Conservation (phyloP, 2,888 invertebrate genomes). For the Dryomyza anilis region DNA sequence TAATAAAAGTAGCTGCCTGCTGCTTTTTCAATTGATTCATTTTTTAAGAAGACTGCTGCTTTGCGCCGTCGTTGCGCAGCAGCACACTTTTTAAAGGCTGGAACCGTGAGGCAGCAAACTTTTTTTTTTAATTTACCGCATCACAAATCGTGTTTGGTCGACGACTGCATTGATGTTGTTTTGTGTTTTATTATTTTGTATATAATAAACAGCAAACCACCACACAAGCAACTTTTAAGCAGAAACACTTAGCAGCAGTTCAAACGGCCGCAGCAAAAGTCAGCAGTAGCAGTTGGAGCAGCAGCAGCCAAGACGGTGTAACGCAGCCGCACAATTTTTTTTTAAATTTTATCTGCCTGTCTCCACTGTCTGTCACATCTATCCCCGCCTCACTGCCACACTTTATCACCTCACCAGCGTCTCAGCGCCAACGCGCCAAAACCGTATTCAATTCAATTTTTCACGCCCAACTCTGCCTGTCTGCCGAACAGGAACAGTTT, state of each 20-base stretch:
- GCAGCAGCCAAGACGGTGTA: conserved; percentile 34
- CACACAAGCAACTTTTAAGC: background rate
- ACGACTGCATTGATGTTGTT: too few relatives aligned
- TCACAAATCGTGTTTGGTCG: too few relatives aligned
- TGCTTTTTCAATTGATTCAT: too few relatives aligned
- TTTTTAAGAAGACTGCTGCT: too few relatives aligned
- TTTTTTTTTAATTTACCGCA: too few relatives aligned
- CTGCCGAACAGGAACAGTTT: conserved; percentile 42
- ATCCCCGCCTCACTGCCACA: conserved; percentile 29
- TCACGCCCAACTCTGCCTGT: conserved; percentile 38
- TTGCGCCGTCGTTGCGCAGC: too few relatives aligned
- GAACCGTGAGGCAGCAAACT: too few relatives aligned
- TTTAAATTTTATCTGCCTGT: conserved; percentile 24
- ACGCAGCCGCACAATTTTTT: conserved; percentile 25
- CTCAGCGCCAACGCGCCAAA: conserved; percentile 27
- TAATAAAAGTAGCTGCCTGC: too few relatives aligned
- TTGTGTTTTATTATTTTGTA: too few relatives aligned
- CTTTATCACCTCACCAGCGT: too few relatives aligned
- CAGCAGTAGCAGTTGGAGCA: conserved; percentile 41
- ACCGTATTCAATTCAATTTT: conserved; percentile 32
- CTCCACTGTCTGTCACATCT: conserved; percentile 22
- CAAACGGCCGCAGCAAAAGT: conserved; percentile 13
- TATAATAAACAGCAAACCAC: background rate
- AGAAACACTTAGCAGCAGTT: background rate
- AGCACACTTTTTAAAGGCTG: too few relatives aligned